A percentile compares a stretch with the other conserved stretches of the same genome.
These are phyloP conservation scores for Electrophaes corylata DNA, from an alignment of 2,888 invertebrate species.

Conservation along the genomic window DNA sequence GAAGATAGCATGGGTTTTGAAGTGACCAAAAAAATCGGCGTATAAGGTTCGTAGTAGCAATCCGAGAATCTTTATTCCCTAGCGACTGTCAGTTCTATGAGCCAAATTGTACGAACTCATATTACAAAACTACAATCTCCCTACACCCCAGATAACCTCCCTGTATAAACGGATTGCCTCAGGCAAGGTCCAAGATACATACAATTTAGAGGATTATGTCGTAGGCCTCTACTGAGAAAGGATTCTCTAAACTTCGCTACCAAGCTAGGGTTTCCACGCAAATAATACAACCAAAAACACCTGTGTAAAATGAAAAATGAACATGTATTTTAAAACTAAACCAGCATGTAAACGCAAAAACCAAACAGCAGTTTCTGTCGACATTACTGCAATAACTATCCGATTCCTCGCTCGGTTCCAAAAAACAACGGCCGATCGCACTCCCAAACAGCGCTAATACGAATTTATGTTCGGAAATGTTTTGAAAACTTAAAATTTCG, in stretches of 20 bases:
- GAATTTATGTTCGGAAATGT: conserved; percentile 40
- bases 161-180: conserved; percentile 8
- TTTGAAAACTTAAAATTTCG: conserved; percentile 49
- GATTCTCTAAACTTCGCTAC: conserved; percentile 17
- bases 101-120: neutral
- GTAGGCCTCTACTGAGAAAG: conserved; percentile 12
- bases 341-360: neutral
- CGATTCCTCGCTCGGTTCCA: conserved; percentile 11
- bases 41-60: neutral
- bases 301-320: neutral
- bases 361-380: neutral
- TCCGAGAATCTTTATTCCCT: neutral
- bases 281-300: neutral
- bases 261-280: conserved; percentile 12
- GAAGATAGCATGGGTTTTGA: too few species aligned
- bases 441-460: conserved; percentile 37
- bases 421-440: conserved; percentile 27
- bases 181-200: conserved; percentile 19
- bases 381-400: conserved; percentile 12
- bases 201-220: conserved; percentile 19
- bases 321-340: neutral
- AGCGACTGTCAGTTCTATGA: neutral
- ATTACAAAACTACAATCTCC: conserved; percentile 4
- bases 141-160: neutral
- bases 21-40: too few species aligned